These are phyloP conservation scores for Eulemur albifrons DNA, from an alignment of 2,797 vertebrate genomes.

Conservation along the genomic window DNA sequence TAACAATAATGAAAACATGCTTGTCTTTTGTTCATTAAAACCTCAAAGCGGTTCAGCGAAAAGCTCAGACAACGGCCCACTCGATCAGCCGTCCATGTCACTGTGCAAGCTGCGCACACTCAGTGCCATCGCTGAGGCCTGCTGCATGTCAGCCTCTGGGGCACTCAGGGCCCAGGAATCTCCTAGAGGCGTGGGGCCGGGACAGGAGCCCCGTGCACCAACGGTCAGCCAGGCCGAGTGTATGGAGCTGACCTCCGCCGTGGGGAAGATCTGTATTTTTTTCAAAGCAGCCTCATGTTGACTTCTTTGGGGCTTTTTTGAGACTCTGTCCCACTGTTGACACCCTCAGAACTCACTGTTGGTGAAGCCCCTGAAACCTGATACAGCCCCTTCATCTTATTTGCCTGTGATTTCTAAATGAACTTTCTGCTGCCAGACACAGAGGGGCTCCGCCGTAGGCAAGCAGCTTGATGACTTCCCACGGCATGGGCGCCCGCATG, in stretches of 20 bases:
- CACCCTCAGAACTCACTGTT: neutral
- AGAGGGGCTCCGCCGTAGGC: no score
- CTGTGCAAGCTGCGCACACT: rapidly evolving
- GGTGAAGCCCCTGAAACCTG: neutral
- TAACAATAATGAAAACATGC: rapidly evolving
- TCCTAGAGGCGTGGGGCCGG: rapidly evolving
- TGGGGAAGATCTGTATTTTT: neutral
- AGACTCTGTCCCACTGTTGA: rapidly evolving
- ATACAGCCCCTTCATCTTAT: rapidly evolving
- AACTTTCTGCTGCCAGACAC: rapidly evolving
- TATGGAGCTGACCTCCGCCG: no score
- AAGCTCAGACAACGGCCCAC: neutral
- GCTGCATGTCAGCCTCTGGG: neutral
- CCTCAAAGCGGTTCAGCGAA: neutral
- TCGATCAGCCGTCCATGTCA: rapidly evolving
- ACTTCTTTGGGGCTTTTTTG: neutral
- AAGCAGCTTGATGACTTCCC: rapidly evolving
- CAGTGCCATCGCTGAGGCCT: rapidly evolving
- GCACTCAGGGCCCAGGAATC: neutral
- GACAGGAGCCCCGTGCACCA: rapidly evolving
- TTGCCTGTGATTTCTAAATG: neutral
- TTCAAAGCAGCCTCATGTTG: neutral
- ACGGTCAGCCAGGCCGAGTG: neutral
- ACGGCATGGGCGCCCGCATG: rapidly evolving
- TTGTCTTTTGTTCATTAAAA: neutral